Evolutionary conservation across 1,140 invertebrate genomes (phyloP).

Genomic region (Euura saliciscinereae): DNA sequence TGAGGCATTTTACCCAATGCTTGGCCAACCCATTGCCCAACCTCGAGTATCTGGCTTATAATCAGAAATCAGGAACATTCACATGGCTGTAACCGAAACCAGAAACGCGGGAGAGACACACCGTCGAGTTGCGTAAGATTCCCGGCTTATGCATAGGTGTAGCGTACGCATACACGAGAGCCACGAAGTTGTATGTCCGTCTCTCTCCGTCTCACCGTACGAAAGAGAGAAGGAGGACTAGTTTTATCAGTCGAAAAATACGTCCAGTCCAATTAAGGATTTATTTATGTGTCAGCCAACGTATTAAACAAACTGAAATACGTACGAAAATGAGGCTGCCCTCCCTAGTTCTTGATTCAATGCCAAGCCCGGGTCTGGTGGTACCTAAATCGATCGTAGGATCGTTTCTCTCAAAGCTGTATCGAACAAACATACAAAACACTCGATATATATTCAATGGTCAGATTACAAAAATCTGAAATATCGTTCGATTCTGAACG

Average conservation of each 20-base stretch:
- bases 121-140: neutral
- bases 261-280: conserved; percentile 39
- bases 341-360: conserved; percentile 5
- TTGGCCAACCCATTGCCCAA: conserved; percentile 1
- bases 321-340: conserved; percentile 16
- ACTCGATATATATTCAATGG: no score
- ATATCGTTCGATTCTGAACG: no score
- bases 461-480: no score
- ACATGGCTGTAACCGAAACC: conserved; percentile 5
- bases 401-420: no score
- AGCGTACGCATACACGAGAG: neutral
- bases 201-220: neutral
- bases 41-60: neutral
- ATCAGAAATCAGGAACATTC: conserved; percentile 7
- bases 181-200: neutral
- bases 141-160: neutral
- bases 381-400: neutral
- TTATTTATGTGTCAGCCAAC: conserved; percentile 38
- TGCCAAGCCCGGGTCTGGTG: neutral
- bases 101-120: conserved; percentile 3
- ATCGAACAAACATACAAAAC: no score
- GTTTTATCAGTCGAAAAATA: conserved; percentile 28
- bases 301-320: conserved; percentile 45
- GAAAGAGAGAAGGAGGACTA: neutral
- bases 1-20: conserved; percentile 2